These are phyloP conservation scores for Phocides pigmalion DNA, from an alignment of 1,140 invertebrate genomes.

Conservation along the genomic window DNA sequence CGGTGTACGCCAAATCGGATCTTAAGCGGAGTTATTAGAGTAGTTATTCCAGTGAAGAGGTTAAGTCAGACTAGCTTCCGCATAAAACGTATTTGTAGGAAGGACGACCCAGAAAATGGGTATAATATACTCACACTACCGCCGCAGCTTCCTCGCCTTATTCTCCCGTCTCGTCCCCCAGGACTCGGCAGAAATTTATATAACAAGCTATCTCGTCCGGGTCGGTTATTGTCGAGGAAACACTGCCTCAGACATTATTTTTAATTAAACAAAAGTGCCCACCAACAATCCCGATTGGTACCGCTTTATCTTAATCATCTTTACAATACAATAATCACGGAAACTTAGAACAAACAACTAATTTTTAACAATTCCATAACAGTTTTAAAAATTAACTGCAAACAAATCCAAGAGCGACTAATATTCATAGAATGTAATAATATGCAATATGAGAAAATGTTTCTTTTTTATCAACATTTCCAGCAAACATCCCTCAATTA, in stretches of 20 bases:
- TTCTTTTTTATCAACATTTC: no score
- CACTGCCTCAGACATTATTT: slow-evolving; percentile 78
- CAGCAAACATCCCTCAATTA: no score
- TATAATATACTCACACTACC: slow-evolving; percentile 83
- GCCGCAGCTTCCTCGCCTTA: slow-evolving; percentile 72
- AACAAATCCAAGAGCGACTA: no score
- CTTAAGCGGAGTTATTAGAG: slow-evolving; percentile 45
- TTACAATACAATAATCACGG: background rate
- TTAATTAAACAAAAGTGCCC: slow-evolving; percentile 79
- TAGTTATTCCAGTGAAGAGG: slow-evolving; percentile 41
- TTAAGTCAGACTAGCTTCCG: slow-evolving; percentile 76
- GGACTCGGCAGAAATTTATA: slow-evolving; percentile 81
- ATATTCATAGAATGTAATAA: no score
- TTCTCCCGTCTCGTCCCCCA: slow-evolving; percentile 72
- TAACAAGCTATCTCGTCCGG: slow-evolving; percentile 81
- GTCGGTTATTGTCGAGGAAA: slow-evolving; percentile 79
- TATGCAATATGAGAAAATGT: no score
- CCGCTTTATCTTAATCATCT: slow-evolving; percentile 30
- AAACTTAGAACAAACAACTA: background rate
- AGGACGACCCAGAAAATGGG: slow-evolving; percentile 84
- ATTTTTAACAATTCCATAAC: no score
- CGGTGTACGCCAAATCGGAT: slow-evolving; percentile 38
- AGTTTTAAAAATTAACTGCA: no score
- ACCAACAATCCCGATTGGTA: slow-evolving; percentile 48
- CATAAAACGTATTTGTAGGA: slow-evolving; percentile 84